phyloP scores from a whole-genome alignment of 2,113 vertebrate species.

The Noturus placidus region DNA sequence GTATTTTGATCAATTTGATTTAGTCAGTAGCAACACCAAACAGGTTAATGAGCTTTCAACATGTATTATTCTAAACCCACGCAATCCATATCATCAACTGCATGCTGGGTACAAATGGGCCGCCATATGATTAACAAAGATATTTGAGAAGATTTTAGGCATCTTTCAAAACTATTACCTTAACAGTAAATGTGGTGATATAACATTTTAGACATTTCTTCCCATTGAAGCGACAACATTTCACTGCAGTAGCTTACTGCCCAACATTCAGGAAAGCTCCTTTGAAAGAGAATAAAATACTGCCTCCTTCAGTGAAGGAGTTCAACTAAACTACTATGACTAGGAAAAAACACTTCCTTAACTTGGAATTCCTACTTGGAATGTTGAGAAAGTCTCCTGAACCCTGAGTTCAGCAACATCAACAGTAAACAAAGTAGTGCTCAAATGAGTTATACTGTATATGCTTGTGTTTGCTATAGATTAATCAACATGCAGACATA shows the following conservation, averaged over 20 bases:
- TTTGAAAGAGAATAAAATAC: not conserved
- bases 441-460: not conserved
- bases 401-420: not conserved
- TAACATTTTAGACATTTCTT: not conserved
- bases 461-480: not conserved
- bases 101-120: not conserved
- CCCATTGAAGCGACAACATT: not conserved
- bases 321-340: not conserved
- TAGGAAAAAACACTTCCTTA: not conserved
- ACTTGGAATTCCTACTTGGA: not conserved
- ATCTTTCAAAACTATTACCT: not conserved
- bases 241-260: not conserved
- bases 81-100: not conserved
- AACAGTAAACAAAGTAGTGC: not conserved
- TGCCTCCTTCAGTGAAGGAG: not conserved
- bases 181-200: not conserved
- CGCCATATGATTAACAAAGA: not conserved
- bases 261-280: not conserved
- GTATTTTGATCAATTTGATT: not conserved
- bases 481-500: not conserved
- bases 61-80: not conserved
- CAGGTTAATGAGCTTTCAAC: conserved; percentile 4
- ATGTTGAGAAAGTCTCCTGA: not conserved
- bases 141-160: not conserved
- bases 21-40: not conserved